Conservation (phyloP, 1,140 invertebrate species). For the Drosophila orosa region DNA sequence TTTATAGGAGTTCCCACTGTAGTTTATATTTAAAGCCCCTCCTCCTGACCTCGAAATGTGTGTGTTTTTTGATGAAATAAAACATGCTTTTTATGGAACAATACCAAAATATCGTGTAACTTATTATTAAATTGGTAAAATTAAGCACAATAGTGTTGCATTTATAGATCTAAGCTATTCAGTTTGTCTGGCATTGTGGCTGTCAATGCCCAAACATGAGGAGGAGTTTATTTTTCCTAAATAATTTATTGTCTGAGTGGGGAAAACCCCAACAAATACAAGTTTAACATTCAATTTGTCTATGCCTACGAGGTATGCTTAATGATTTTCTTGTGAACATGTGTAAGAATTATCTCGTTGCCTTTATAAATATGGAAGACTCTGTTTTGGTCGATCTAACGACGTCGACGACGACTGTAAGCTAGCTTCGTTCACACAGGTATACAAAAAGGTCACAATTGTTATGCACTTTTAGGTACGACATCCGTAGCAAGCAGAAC, state of each 20-base stretch:
- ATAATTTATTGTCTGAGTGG: conserved; percentile 29
- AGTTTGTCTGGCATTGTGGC: conserved; percentile 29
- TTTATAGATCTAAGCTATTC: neutral
- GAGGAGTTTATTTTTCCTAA: neutral
- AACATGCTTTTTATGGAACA: conserved; percentile 4
- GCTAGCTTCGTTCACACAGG: conserved; percentile 47
- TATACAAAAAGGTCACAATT: conserved; percentile 78
- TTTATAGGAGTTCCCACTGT: conserved; percentile 36
- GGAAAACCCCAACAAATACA: conserved; percentile 16
- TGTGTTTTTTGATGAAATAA: conserved; percentile 16
- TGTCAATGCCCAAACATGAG: conserved; percentile 25
- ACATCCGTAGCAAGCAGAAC: conserved; percentile 43
- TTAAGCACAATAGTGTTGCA: neutral
- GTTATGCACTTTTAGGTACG: conserved; percentile 74
- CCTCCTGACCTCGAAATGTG: conserved; percentile 13
- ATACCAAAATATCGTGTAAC: conserved; percentile 21
- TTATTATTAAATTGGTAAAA: conserved; percentile 8
- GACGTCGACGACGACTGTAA: conserved; percentile 22
- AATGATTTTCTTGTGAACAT: conserved; percentile 25
- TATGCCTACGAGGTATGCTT: conserved; percentile 45
- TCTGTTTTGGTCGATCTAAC: conserved; percentile 36
- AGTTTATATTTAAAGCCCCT: conserved; percentile 30
- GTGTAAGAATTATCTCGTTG: conserved; percentile 54
- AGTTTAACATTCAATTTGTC: conserved; percentile 44
- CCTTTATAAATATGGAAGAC: conserved; percentile 68